These are phyloP conservation scores for Eupithecia dodoneata DNA, from an alignment of 2,888 invertebrate species.

Conservation along the genomic window DNA sequence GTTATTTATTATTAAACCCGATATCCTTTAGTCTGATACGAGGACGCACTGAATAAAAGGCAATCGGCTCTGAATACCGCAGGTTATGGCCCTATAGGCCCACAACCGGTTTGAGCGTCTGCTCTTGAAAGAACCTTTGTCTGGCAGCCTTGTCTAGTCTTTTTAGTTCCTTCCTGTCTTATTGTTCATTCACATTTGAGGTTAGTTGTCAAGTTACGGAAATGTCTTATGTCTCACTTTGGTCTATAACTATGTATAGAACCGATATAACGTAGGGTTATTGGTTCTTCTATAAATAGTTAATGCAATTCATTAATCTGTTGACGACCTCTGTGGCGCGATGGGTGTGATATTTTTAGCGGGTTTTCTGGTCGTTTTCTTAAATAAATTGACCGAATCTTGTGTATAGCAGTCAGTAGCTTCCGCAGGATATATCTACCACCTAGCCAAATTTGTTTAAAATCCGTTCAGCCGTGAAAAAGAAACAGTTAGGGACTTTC, in stretches of 20 bases:
- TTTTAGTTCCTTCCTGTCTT: conserved; percentile 29
- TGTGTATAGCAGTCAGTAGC: background rate
- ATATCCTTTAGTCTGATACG: conserved; percentile 4
- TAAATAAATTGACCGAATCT: background rate
- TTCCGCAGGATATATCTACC: background rate
- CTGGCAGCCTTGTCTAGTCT: conserved; percentile 26
- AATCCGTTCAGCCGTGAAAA: background rate
- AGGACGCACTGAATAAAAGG: background rate
- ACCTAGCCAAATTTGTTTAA: background rate
- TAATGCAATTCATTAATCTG: background rate
- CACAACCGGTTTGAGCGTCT: conserved; percentile 28
- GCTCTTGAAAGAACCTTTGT: conserved; percentile 32
- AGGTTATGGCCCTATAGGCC: conserved; percentile 53
- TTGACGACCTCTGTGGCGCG: no score
- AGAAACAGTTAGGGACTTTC: background rate
- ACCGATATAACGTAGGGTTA: background rate
- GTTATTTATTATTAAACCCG: background rate
- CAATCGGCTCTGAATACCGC: background rate
- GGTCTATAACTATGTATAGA: background rate
- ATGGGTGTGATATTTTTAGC: no score
- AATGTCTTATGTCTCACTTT: background rate
- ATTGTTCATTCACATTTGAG: conserved; percentile 19
- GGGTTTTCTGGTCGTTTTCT: background rate
- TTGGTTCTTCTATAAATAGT: background rate
- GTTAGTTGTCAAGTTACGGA: conserved; percentile 18